Evolutionary conservation across 2,888 invertebrate genomes (phyloP).

Genomic region (Synanthedon vespiformis): DNA sequence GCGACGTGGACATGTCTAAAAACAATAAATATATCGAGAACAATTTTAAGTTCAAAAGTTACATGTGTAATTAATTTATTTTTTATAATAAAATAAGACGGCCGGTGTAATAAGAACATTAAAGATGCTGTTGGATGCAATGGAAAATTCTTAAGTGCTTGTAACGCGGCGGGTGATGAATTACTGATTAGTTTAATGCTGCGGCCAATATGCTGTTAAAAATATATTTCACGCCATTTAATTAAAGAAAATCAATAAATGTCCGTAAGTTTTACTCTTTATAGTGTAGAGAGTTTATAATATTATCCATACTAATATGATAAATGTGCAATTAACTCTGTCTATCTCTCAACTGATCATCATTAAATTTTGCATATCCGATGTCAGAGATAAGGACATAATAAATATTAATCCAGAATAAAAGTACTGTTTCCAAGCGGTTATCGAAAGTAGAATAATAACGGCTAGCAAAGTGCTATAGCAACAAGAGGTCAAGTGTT

Average conservation of each 20-base stretch:
- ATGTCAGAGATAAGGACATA: no score
- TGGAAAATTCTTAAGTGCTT: constrained; percentile 24
- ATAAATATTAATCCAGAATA: no score
- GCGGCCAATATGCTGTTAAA: background rate
- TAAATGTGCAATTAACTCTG: no score
- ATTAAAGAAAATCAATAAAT: constrained; percentile 7
- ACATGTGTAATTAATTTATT: constrained; percentile 51
- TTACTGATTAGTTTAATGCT: constrained; percentile 15
- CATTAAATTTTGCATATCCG: no score
- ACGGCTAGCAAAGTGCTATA: no score
- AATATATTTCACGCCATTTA: constrained; percentile 17
- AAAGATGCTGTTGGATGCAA: constrained; percentile 38
- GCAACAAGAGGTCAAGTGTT: no score
- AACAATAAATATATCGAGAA: constrained; percentile 54
- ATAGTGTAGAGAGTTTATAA: no score
- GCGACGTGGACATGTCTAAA: constrained; percentile 33
- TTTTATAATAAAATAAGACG: constrained; percentile 43
- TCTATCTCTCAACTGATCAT: no score
- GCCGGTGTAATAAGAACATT: constrained; percentile 45
- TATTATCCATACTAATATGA: no score
- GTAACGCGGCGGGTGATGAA: constrained; percentile 35
- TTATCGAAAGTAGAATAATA: no score
- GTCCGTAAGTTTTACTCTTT: background rate
- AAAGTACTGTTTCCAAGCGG: no score
- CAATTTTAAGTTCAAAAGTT: constrained; percentile 28